Conservation (phyloP, 2,888 invertebrate genomes). For the Desoria tigrina region DNA sequence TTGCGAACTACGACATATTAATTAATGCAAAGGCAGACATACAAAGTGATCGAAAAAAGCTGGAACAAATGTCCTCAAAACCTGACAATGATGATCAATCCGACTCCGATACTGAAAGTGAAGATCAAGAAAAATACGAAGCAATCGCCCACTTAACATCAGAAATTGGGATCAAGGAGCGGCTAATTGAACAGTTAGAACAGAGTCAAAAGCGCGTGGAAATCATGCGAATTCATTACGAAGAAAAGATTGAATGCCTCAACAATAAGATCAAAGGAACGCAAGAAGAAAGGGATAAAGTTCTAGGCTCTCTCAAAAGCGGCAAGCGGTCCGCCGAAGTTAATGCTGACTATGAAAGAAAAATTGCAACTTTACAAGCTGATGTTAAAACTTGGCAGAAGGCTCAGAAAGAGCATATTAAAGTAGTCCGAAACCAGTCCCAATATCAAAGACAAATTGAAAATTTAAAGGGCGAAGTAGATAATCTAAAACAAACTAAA, state of each 20-base stretch:
- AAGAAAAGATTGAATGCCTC: conserved; percentile 81
- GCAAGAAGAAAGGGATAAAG: conserved; percentile 86
- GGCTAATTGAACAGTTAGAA: conserved; percentile 90
- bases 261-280: conserved; percentile 83
- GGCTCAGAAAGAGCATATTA: conserved; percentile 85
- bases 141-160: conserved; percentile 55
- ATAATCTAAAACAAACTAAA: conserved; percentile 81
- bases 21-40: conserved; percentile 4
- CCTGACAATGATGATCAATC: conserved; percentile 33
- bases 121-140: conserved; percentile 59
- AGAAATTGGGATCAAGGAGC: conserved; percentile 58
- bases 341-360: conserved; percentile 24
- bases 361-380: conserved; percentile 16
- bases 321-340: conserved; percentile 11
- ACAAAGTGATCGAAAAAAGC: conserved; percentile 8
- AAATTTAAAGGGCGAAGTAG: conserved; percentile 70
- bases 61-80: conserved; percentile 12
- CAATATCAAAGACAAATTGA: conserved; percentile 74
- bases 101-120: conserved; percentile 55
- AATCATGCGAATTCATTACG: conserved; percentile 85
- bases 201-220: conserved; percentile 81
- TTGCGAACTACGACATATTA: conserved; percentile 1
- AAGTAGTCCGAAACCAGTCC: conserved; percentile 75
- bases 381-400: conserved; percentile 70
- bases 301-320: conserved; percentile 62